Evolutionary conservation across 2,113 vertebrate species (phyloP), one percentile per base, ranked within the genome.

Genomic region (Empidonax traillii): DNA sequence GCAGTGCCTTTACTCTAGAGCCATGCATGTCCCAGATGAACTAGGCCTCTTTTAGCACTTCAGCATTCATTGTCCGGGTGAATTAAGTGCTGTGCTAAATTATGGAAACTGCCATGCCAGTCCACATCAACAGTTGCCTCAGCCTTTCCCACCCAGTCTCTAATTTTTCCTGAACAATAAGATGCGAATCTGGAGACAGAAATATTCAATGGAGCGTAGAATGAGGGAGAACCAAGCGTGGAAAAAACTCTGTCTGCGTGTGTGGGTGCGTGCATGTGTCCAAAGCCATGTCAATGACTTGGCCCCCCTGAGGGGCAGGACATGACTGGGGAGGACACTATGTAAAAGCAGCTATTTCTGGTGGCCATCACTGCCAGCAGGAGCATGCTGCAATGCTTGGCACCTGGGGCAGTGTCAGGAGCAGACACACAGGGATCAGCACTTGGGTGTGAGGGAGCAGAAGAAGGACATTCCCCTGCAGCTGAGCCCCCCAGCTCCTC

Each of bases 21-120:
- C 97, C 92, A 86, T 59, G 95, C 96, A 93, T 85, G 93, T 97
- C 96, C 96, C 97, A 97, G 95, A 97, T 97, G 97, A 98, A 93
- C 91, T 17, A 78, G 94, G 84, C 49, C 17, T 85, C 79, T 96
- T 95, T 89, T 94, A 95, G 95, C 44, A 76, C 92, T 68, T 97
- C 97, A 98, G 76, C 73, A 49, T 96, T 90, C 96, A 97, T 98
- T 97, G 97, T 97, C 96, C 22, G 92, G 44, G 33, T 94, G 84
- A 96, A 97, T 98, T 96, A 98, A 97, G 79, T 43, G 68, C 92
- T 58, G 55, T 92, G 94, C 90, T 97, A 97, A 97, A 94, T 92
- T 95, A 95, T 73, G 93, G 90, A 93, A 79, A 56, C 55, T 66
- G 67, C 89, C 65, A 43, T 39, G 51, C 90, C 84, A 63, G 76